A percentile compares a stretch with the other conserved stretches of the same genome.
These are phyloP conservation scores for Echinometra lucunter DNA, from an alignment of 53 echinoderm and acorn worm species.

Conservation along the genomic window DNA sequence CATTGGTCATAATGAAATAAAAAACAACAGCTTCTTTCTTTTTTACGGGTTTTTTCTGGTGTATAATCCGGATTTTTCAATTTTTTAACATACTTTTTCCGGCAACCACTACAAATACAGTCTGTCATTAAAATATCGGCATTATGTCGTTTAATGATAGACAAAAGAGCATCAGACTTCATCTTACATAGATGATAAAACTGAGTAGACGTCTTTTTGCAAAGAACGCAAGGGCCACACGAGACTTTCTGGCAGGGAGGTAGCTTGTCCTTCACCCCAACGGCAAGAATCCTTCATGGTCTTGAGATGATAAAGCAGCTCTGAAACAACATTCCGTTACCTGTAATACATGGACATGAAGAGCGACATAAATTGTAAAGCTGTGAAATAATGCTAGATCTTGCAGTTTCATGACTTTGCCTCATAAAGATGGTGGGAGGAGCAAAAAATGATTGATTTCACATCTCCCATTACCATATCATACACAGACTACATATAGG, in stretches of 20 bases:
- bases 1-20: constrained; percentile 41
- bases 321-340: no score
- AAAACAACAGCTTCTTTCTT: not conserved
- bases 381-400: no score
- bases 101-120: constrained; percentile 57
- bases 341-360: no score
- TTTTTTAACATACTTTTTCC: not conserved
- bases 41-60: not conserved
- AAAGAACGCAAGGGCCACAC: constrained; percentile 32
- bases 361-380: no score
- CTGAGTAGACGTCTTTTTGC: constrained; percentile 38
- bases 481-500: no score
- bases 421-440: no score
- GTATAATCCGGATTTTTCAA: not conserved
- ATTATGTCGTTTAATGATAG: constrained; percentile 40
- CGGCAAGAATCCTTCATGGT: not conserved
- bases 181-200: constrained; percentile 54
- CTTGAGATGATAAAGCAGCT: no score
- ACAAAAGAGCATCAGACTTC: constrained; percentile 50
- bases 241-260: constrained; percentile 62
- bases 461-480: no score
- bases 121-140: not conserved
- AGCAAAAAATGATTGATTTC: no score
- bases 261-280: constrained; percentile 56
- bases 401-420: no score